Base-by-base conservation (phyloP, 2,113 vertebrate species). In the Saguinus imperator region DNA sequence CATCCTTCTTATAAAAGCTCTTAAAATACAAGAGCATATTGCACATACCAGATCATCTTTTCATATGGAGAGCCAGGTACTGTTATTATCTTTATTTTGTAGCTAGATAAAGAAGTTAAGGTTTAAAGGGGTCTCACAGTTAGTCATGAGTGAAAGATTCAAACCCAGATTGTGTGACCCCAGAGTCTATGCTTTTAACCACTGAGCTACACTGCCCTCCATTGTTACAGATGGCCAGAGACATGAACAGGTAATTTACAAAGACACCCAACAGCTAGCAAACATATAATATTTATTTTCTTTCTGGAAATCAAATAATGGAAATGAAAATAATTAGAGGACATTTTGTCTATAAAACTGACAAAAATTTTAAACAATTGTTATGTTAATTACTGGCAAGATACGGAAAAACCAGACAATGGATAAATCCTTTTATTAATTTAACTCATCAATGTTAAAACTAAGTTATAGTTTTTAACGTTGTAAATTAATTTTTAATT, bases 11-110 rank as follows among this genome's bases (percentile, higher is more conserved):
- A n/a, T 18, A 35, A 94, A 91, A 58, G 23, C 55, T 68, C 68
- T 83, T 73, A 79, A 87, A 82, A 50, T 83, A 68, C 73, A 94
- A 72, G 57, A 70, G 8, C 37, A 52, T 10, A 6, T 17, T 27
- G n/a, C 18, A 75, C 1, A 52, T 72, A 20, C 12, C 52, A 94
- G 32, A 66, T 21, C n/a, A 37, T 82, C 48, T 45, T 83, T 82
- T 87, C 89, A 86, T 91, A 75, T 95, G 61, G 21, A 81, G 37
- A 72, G 11, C 35, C 72, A 61, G 72, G 40, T 80, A 79, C 64
- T 64, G 6, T 50, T 58, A 64, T 80, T 80, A 45, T 82, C n/a
- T 77, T 96, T 89, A 57, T 92, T 94, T 89, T 93, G 61, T 20
- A 87, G 43, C 48, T 89, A 23, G 43, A 55, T 87, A 29, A 68